A percentile compares a stretch with the other conserved stretches of the same genome.
Evolutionary conservation across 2,888 invertebrate species (phyloP).

Genomic region (Agrochola lychnidis): DNA sequence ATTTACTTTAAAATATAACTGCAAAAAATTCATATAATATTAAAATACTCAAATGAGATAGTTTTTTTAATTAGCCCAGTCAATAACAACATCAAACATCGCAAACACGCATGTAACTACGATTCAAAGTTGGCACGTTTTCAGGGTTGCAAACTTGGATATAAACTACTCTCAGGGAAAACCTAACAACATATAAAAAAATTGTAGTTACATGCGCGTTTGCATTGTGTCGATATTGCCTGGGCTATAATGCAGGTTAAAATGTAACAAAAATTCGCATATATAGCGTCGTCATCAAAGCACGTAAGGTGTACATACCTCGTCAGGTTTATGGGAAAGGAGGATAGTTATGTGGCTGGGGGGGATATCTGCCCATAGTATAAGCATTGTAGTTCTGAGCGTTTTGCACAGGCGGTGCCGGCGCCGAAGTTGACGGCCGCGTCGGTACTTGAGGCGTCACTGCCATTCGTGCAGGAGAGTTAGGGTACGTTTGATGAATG

Average conservation of each 20-base stretch:
- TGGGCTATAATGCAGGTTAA: not conserved
- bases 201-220: no score
- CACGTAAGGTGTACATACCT: conserved; percentile 61
- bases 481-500: conserved; percentile 36
- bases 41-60: conserved; percentile 10
- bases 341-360: conserved; percentile 64
- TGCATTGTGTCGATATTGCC: no score
- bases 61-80: conserved; percentile 1
- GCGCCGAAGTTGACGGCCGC: conserved; percentile 42
- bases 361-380: conserved; percentile 62
- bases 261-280: conserved; percentile 35
- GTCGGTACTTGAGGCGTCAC: conserved; percentile 36
- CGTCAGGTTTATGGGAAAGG: conserved; percentile 64
- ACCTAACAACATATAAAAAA: no score
- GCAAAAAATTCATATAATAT: no score
- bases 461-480: conserved; percentile 35
- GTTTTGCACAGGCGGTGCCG: conserved; percentile 37
- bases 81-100: no score
- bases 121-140: no score
- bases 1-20: not conserved
- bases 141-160: no score
- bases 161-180: no score
- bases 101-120: no score
- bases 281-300: conserved; percentile 12
- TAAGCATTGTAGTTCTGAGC: conserved; percentile 51